Conservation (phyloP, 2,888 invertebrate species). For the Diadegma fenestrale region DNA sequence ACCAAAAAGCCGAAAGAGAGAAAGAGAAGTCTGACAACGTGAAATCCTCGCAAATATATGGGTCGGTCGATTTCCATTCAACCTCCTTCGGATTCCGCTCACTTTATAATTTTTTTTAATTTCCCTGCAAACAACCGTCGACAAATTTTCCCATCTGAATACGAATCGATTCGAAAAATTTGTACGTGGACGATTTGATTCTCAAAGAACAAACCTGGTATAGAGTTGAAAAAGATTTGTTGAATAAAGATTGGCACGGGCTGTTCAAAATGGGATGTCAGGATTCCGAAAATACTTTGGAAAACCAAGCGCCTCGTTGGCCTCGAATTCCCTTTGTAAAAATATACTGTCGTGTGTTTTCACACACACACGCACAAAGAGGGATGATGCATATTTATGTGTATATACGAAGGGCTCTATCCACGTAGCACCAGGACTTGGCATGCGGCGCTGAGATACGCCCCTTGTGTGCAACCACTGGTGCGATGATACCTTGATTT, state of each 20-base stretch:
- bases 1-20: conserved; percentile 22
- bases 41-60: conserved; percentile 41
- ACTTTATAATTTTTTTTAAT: too few species aligned
- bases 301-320: background rate
- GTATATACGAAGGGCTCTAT: conserved; percentile 11
- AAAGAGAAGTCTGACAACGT: conserved; percentile 62
- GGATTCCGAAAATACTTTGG: too few species aligned
- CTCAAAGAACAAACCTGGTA: background rate
- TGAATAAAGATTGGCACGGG: background rate
- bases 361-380: conserved; percentile 55
- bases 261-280: background rate
- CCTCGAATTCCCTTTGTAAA: conserved; percentile 9
- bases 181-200: background rate
- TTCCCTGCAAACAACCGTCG: background rate
- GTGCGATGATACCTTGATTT: conserved; percentile 83
- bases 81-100: background rate
- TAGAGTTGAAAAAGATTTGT: background rate
- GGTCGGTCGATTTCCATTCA: background rate
- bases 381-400: background rate
- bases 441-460: conserved; percentile 77
- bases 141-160: background rate
- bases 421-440: conserved; percentile 67
- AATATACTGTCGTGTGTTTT: background rate
- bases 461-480: conserved; percentile 83
- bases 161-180: background rate